A percentile compares a stretch with the other conserved stretches of the same genome.
These are phyloP conservation scores for Lycophotia porphyrea DNA, from an alignment of 2,888 invertebrate species.

Conservation along the genomic window DNA sequence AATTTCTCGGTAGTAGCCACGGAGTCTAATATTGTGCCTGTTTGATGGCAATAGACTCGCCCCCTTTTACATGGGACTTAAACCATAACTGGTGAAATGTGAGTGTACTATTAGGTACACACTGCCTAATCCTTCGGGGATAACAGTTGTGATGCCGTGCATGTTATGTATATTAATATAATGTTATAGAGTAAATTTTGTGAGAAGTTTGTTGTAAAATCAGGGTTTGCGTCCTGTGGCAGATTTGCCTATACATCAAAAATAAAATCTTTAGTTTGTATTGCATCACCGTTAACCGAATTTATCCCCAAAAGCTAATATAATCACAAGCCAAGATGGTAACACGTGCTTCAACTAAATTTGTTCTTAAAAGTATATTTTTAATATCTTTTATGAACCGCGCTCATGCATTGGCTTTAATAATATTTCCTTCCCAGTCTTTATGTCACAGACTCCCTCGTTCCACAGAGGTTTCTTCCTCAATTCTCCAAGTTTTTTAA, in stretches of 20 bases:
- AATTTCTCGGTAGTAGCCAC: too few species aligned
- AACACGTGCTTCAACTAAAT: constrained; percentile 24
- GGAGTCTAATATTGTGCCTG: too few species aligned
- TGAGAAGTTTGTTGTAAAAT: too few species aligned
- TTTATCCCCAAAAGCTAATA: not conserved
- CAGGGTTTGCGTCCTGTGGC: too few species aligned
- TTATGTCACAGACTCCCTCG: constrained; percentile 7
- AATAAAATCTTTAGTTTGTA: not conserved
- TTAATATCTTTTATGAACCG: constrained; percentile 22
- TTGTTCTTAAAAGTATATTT: constrained; percentile 2
- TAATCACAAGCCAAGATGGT: not conserved
- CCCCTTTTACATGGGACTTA: too few species aligned
- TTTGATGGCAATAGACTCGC: too few species aligned
- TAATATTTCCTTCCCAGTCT: constrained; percentile 21
- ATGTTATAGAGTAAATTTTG: not conserved
- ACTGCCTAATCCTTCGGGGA: too few species aligned
- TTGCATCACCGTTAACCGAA: not conserved
- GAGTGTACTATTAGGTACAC: too few species aligned
- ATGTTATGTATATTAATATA: not conserved
- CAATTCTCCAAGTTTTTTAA: constrained; percentile 48
- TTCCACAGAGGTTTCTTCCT: constrained; percentile 7
- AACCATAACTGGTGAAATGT: too few species aligned
- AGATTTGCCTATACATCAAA: not conserved
- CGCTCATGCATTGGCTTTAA: constrained; percentile 16
- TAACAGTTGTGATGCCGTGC: too few species aligned